Evolutionary conservation across 2,888 invertebrate species (phyloP).

Genomic region (Heliconius erato): DNA sequence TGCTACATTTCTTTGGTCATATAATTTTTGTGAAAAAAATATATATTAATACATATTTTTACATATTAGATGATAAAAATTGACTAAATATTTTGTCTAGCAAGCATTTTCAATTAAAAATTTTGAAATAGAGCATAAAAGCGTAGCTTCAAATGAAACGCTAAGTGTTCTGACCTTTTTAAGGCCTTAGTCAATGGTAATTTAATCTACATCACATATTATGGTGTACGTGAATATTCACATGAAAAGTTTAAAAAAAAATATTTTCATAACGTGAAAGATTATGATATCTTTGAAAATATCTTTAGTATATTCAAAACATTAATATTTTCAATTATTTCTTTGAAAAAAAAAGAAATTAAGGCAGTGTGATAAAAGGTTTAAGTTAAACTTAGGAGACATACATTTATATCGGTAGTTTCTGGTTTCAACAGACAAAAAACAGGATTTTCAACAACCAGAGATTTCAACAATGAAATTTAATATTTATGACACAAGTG

Average conservation of each 20-base stretch:
- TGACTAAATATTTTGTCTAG: background rate
- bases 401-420: no score
- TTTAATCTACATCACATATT: constrained; percentile 6
- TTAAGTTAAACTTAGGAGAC: no score
- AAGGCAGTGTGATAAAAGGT: no score
- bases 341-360: no score
- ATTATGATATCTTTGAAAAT: background rate
- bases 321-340: background rate
- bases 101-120: background rate
- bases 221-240: background rate
- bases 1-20: background rate
- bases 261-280: no score
- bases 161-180: constrained; percentile 6
- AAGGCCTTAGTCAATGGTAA: background rate
- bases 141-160: background rate
- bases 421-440: no score
- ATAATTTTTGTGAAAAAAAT: no score
- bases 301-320: no score
- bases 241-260: background rate
- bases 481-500: no score
- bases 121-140: background rate
- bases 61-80: background rate
- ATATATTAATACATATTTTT: background rate
- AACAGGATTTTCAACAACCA: no score
- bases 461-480: no score